Conservation (phyloP, 2,888 invertebrate genomes). For the Bombylius discolor region DNA sequence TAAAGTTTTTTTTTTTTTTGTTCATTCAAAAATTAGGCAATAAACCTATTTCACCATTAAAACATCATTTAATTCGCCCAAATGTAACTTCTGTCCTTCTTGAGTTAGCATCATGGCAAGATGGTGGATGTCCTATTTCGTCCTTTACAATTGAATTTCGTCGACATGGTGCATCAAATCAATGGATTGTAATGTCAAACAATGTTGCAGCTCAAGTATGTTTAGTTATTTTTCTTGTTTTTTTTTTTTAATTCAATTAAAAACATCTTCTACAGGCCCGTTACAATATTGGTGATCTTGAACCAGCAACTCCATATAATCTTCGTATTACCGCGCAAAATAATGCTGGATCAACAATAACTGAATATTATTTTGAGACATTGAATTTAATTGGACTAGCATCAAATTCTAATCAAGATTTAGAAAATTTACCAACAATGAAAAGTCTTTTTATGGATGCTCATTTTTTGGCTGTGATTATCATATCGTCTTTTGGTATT, state of each 20-base stretch:
- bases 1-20: neutral
- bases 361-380: conserved; percentile 46
- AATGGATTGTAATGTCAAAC: conserved; percentile 39
- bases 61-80: conserved; percentile 55
- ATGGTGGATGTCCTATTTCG: conserved; percentile 65
- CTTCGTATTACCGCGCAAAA: conserved; percentile 47
- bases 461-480: conserved; percentile 29
- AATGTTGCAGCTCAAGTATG: conserved; percentile 38
- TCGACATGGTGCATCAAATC: conserved; percentile 24
- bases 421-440: conserved; percentile 21
- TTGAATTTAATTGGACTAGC: conserved; percentile 39
- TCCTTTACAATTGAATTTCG: conserved; percentile 44
- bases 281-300: conserved; percentile 38
- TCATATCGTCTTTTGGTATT: conserved; percentile 37
- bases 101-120: conserved; percentile 66
- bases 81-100: conserved; percentile 66
- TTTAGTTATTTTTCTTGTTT: too few species aligned
- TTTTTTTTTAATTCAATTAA: too few species aligned
- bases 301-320: conserved; percentile 40
- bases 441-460: conserved; percentile 26
- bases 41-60: conserved; percentile 53
- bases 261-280: conserved; percentile 24
- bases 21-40: conserved; percentile 20
- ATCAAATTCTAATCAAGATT: conserved; percentile 18
- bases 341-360: conserved; percentile 48